Evolutionary conservation across 2,797 vertebrate species (phyloP).

Genomic region (Acrossocheilus wenchowensis): DNA sequence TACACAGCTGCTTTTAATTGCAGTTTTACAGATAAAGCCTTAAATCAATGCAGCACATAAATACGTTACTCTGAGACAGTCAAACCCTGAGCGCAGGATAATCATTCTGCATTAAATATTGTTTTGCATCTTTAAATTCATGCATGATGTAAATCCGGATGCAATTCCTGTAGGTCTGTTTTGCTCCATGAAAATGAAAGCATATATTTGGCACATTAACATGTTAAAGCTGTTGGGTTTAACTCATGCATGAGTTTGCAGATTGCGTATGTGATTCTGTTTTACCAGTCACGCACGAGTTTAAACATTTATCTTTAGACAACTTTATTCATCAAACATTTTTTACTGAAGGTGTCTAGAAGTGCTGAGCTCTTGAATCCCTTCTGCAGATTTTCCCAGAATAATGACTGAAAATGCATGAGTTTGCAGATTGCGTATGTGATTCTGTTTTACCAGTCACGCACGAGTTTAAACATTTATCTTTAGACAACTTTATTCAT

Average conservation of each 20-base stretch:
- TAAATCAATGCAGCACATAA: slow-evolving; percentile 59
- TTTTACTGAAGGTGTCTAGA: not conserved
- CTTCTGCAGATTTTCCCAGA: not conserved
- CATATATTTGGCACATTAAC: not conserved
- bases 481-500: not conserved
- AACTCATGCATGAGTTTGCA: not conserved
- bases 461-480: not conserved
- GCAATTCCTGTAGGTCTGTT: not conserved
- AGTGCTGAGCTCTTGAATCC: not conserved
- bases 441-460: not conserved
- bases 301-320: not conserved
- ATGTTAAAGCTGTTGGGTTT: not conserved
- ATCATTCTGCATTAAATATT: slow-evolving; percentile 58
- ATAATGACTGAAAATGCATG: not conserved
- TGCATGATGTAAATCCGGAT: slow-evolving; percentile 5
- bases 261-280: not conserved
- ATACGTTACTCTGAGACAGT: slow-evolving; percentile 59
- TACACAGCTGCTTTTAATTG: slow-evolving; percentile 65
- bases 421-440: not conserved
- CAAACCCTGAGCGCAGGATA: slow-evolving; percentile 52
- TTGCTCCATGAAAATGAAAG: not conserved
- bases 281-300: not conserved
- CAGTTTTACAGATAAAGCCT: slow-evolving; percentile 64
- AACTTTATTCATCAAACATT: not conserved
- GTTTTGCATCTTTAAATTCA: slow-evolving; percentile 10